Percentiles rank a stretch among this genome's conserved stretches.
phyloP scores from a whole-genome alignment of 2,888 invertebrate species.

The Amphipoea oculea region DNA sequence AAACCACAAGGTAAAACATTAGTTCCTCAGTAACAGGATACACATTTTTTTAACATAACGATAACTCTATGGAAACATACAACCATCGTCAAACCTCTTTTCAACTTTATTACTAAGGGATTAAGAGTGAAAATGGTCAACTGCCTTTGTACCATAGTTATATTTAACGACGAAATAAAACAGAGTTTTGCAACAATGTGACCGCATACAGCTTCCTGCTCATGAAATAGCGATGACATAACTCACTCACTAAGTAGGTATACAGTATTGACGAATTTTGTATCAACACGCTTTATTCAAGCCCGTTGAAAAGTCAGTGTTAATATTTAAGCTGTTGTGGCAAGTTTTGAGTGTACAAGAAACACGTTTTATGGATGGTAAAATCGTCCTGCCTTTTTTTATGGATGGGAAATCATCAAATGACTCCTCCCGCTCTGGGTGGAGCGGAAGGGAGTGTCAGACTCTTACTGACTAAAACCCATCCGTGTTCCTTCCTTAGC shows the following conservation, averaged over 20 bases:
- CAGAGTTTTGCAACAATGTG: slow-evolving; percentile 36
- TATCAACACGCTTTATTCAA: slow-evolving; percentile 17
- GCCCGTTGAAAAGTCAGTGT: slow-evolving; percentile 1
- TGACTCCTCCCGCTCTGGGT: too few species aligned
- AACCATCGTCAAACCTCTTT: not conserved
- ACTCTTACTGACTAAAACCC: too few species aligned
- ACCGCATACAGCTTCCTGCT: slow-evolving; percentile 51
- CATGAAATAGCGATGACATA: slow-evolving; percentile 58
- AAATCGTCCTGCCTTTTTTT: too few species aligned
- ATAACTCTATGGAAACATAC: not conserved
- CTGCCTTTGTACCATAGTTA: slow-evolving; percentile 14
- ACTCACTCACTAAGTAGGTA: slow-evolving; percentile 19
- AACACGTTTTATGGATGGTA: slow-evolving; percentile 24
- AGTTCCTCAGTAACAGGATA: slow-evolving; percentile 48
- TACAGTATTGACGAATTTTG: slow-evolving; percentile 32
- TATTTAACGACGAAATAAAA: slow-evolving; percentile 43
- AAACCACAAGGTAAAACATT: slow-evolving; percentile 35
- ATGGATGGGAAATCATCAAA: too few species aligned
- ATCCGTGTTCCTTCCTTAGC: too few species aligned
- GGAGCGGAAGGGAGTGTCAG: too few species aligned
- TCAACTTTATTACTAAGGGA: slow-evolving; percentile 6
- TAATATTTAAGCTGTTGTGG: slow-evolving; percentile 8
- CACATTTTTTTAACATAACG: slow-evolving; percentile 26
- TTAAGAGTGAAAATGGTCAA: not conserved
- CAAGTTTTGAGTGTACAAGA: not conserved